These are phyloP conservation scores for Drosophila leonis DNA, from an alignment of 2,888 invertebrate species.

Conservation along the genomic window DNA sequence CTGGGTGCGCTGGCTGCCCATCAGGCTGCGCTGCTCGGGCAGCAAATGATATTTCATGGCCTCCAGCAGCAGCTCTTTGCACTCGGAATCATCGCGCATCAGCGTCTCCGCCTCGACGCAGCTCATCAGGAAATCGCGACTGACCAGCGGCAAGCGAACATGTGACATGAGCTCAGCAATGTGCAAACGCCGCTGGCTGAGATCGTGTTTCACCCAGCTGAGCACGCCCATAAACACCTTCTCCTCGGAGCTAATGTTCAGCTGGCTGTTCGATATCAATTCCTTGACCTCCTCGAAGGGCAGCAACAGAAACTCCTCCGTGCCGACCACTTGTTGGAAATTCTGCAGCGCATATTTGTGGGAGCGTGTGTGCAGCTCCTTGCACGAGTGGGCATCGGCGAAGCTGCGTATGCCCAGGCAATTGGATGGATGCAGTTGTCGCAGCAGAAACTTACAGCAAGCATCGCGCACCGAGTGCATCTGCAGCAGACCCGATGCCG, in stretches of 20 bases:
- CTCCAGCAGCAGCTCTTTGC: slow-evolving; percentile 88
- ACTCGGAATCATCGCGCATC: slow-evolving; percentile 88
- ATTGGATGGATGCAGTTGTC: slow-evolving; percentile 91
- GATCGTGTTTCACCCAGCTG: slow-evolving; percentile 89
- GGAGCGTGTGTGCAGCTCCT: slow-evolving; percentile 89
- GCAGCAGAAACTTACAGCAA: slow-evolving; percentile 91
- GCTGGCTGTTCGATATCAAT: slow-evolving; percentile 88
- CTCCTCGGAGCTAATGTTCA: slow-evolving; percentile 89
- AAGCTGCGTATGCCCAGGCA: slow-evolving; percentile 92
- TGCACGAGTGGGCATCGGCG: slow-evolving; percentile 89
- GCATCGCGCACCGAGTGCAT: slow-evolving; percentile 90
- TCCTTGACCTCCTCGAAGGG: slow-evolving; percentile 89
- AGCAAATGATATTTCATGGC: slow-evolving; percentile 90
- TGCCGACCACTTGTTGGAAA: slow-evolving; percentile 89
- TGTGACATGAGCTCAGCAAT: slow-evolving; percentile 88
- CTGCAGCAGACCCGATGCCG: slow-evolving; percentile 91
- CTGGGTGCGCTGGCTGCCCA: slow-evolving; percentile 88
- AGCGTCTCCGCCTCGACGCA: slow-evolving; percentile 89
- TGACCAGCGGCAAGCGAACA: slow-evolving; percentile 88
- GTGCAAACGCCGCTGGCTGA: slow-evolving; percentile 87
- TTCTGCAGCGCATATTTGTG: slow-evolving; percentile 90
- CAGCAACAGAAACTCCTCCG: slow-evolving; percentile 89
- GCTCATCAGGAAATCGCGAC: slow-evolving; percentile 89
- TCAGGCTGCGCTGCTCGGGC: slow-evolving; percentile 88
- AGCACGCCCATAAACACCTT: slow-evolving; percentile 89